phyloP scores from a whole-genome alignment of 2,113 vertebrate genomes.

The Malurus cyaneus region DNA sequence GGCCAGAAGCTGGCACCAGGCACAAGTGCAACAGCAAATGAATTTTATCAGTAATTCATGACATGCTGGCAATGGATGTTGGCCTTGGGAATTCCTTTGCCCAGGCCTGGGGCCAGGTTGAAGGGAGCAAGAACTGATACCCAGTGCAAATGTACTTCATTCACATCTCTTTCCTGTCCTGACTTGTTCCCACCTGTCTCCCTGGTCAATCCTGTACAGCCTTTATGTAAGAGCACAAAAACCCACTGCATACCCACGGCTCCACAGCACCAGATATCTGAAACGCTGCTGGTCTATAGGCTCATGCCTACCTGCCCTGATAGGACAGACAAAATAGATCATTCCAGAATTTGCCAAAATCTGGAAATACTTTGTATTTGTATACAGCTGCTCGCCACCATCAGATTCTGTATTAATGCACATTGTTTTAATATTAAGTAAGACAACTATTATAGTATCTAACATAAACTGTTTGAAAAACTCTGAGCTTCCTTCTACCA shows the following conservation, averaged over 20 bases:
- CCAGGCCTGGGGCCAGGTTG: background rate
- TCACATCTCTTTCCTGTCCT: background rate
- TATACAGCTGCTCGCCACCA: background rate
- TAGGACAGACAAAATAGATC: background rate
- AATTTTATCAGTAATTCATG: slow-evolving; percentile 17
- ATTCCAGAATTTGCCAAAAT: background rate
- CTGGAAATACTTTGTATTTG: background rate
- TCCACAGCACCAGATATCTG: background rate
- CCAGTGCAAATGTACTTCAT: background rate
- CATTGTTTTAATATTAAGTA: background rate
- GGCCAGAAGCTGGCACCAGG: background rate
- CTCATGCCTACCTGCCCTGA: background rate
- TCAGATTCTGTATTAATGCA: background rate
- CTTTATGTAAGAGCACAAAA: background rate
- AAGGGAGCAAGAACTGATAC: background rate
- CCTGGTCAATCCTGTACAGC: background rate
- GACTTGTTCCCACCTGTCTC: background rate
- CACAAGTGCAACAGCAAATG: background rate
- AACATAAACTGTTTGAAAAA: background rate
- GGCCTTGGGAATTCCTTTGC: background rate
- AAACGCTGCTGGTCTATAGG: background rate
- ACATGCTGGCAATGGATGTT: background rate
- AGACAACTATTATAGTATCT: background rate
- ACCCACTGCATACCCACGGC: background rate
- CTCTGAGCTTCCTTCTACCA: background rate